These are phyloP conservation scores for Koerneria pararmatus DNA, from an alignment of 2,888 invertebrate species.

Conservation along the genomic window DNA sequence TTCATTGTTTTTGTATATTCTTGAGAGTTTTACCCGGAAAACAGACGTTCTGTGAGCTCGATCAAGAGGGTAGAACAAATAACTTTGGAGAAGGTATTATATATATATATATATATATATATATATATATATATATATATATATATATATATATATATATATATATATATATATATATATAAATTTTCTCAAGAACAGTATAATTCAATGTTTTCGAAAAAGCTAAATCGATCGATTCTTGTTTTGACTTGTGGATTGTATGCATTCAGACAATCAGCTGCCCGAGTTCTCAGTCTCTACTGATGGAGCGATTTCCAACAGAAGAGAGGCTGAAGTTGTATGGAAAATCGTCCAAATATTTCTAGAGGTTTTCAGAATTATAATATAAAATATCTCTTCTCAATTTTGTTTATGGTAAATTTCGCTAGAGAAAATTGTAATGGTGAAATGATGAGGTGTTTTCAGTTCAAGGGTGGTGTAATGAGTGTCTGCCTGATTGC, in stretches of 20 bases:
- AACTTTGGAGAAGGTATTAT: no score
- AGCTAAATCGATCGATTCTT: neutral
- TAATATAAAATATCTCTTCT: neutral
- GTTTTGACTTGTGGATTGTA: neutral
- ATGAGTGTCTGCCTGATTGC: no score
- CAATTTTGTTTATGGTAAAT: no score
- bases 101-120: no score
- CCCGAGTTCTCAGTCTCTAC: conserved; percentile 4
- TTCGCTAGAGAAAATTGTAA: no score
- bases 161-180: no score
- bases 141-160: no score
- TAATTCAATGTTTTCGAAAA: neutral
- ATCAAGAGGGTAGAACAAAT: no score
- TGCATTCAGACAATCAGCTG: neutral
- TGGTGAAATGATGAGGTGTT: neutral
- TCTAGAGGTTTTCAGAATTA: neutral
- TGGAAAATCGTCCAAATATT: conserved; percentile 5
- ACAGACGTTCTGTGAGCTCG: no score
- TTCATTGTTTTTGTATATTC: no score
- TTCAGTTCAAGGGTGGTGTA: neutral
- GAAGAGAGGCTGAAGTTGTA: conserved; percentile 13
- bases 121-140: no score
- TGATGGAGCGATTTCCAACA: conserved; percentile 11
- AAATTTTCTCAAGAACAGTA: neutral
- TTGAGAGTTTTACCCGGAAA: no score